Base-by-base conservation (phyloP, 2,113 vertebrate species). In the Melozone crissalis region DNA sequence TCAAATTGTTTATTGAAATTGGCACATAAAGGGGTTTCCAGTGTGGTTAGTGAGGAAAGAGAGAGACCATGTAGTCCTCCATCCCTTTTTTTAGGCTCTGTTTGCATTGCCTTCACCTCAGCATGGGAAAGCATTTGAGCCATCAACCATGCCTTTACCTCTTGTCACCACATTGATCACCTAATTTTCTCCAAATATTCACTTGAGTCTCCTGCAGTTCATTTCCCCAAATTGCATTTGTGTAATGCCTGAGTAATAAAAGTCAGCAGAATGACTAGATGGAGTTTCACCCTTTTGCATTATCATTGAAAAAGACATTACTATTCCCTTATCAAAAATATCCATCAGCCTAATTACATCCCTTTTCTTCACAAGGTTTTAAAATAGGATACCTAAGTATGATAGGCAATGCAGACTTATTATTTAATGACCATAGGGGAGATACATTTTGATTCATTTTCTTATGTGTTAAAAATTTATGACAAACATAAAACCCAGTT, bases 291-390 rank as follows among this genome's bases (percentile, higher is more conserved):
- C 68, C 41, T 90, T 92, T 65, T 89, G 88, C 83, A 94, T 96
- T 96, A 96, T 65, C 96, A 84, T 89, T 92, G 95, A 81, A 94
- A 96, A 94, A 86, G 78, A 72, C 90, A 96, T 97, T 97, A 90
- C 57, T 96, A 93, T 90, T 96, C 95, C 96, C 95, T 73, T 90
- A 94, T 94, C 95, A 96, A 92, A 97, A 96, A 96, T 95, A 97
- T 96, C 92, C 88, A 96, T 96, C 96, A 97, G 84, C 85, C 79
- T 96, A 97, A 97, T 97, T 97, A 75, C 68, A 96, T 86, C 79
- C 27, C 15, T 94, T 93, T 92, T 89, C 94, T 88, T 94, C 83
- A 71, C 26, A 78, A 93, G 91, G 76, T 88, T 94, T 95, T 96
- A 96, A 96, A 97, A 95, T 93, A 89, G 66, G 93, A 67, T 87